Base-by-base conservation (phyloP, 2,113 vertebrate genomes). In the Crotalus tigris region DNA sequence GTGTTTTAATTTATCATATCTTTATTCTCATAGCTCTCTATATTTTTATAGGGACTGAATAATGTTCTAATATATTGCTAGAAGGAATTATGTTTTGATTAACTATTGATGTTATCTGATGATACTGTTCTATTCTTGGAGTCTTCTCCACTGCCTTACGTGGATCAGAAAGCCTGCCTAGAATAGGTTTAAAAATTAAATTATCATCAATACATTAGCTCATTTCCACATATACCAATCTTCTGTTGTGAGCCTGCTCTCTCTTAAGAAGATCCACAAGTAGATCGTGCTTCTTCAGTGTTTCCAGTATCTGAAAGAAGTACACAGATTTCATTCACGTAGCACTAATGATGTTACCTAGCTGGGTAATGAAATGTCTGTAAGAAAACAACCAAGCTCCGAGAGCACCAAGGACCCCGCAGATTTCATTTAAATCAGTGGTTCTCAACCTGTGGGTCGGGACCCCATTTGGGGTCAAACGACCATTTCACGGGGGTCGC, bases 161-260 rank as follows among this genome's bases (percentile, higher is more conserved):
- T 44, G 55, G 55, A 55, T 46, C 89, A 64, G 44, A 64, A 90
- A 64, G 24, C 44, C 44, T 17, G 89, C 46, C 46, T 49, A 26
- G 51, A 53, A 57, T 89, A 58, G 1, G 6, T 89, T 61, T 51
- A 17, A 51, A 69, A 90, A 90, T 69, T 29, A 90, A 58, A 24
- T 81, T 21, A 81, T 81, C 75, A 81, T 44, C 75, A 44, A 21
- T 81, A 81, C 33, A 17, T 11, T 39, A 46, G 19, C 44, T 85
- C 1, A 3, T 49, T 85, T 13, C 24, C 19, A 89, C 46, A 97
- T 98, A 95, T 97, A 99, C 99, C 98, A 99, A 96, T 86, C 99
- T 98, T 93, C 94, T 98, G 94, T 96, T 98, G 94, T 99, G 99
- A 24, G 98, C 98, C 92, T 98, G 98, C 23, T 99, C 98, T 97